These are phyloP conservation scores for Smutsia temminckii DNA, from an alignment of 2,797 vertebrate genomes.

Conservation along the genomic window DNA sequence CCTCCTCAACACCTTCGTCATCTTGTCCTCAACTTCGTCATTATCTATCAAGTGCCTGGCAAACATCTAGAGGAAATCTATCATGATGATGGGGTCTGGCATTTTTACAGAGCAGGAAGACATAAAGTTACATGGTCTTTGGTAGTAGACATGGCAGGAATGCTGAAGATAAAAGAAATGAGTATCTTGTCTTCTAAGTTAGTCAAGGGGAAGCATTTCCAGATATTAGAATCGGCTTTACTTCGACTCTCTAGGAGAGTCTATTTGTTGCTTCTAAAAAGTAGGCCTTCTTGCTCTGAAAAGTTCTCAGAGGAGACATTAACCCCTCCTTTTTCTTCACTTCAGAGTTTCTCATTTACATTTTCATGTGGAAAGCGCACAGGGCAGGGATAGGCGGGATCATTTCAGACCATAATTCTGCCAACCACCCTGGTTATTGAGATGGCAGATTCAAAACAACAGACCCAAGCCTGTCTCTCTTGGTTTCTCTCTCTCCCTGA, in stretches of 20 bases:
- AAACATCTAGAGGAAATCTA: not conserved
- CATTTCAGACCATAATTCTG: not conserved
- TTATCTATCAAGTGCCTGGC: not conserved
- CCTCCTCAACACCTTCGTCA: too few species aligned
- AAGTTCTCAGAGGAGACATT: not conserved
- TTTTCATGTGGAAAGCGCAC: not conserved
- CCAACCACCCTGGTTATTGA: not conserved
- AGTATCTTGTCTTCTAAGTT: not conserved
- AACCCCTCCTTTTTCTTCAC: not conserved
- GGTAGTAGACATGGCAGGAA: not conserved
- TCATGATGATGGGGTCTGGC: not conserved
- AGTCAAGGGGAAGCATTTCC: not conserved
- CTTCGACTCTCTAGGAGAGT: not conserved
- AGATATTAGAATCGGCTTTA: not conserved
- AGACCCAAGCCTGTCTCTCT: not conserved
- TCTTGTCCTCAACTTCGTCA: not conserved
- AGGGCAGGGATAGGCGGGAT: not conserved
- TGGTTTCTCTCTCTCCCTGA: not conserved
- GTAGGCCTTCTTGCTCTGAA: not conserved
- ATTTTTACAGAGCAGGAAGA: not conserved
- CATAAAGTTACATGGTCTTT: not conserved
- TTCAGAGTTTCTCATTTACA: not conserved
- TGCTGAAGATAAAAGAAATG: not conserved
- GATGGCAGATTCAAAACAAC: not conserved
- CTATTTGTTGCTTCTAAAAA: not conserved